Evolutionary conservation across 2,113 vertebrate species (phyloP), one percentile per base, ranked within the genome.

Genomic region (Lycaon pictus): DNA sequence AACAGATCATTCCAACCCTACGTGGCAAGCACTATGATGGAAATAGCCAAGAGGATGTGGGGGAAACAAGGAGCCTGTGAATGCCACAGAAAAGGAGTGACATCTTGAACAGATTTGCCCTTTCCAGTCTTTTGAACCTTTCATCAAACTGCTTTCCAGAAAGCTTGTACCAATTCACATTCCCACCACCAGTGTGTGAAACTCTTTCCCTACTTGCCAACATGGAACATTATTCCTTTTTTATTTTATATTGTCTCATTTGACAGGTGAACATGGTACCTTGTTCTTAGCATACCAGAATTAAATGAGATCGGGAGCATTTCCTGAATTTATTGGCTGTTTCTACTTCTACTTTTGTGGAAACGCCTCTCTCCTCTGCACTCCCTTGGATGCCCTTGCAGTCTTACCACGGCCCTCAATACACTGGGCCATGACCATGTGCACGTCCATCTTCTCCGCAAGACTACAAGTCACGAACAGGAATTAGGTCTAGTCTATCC

Each of bases 321-420:
- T 82, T 81, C 74, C 65, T 17, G 25, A 9, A 85, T 60, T 62
- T 56, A n/a, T 1, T 19, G 15, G 79, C 35, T 48, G 23, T 60
- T 91, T 91, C 80, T 43, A 19, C 15, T 37, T 51, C 48, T 55
- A 23, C 58, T 71, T 92, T 27, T 11, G 29, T 51, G 32, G 37
- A 60, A 93, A 51, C 7, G 17, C 51, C 12, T 51, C 56, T 90
- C 19, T 51, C 51, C 4, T 60, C 58, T 69, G n/a, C n/a, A 55
- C 9, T 71, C 25, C 16, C 48, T 35, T 0, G 1, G 20, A 8
- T 1, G 37, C 20, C 4, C 1, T 2, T 0, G 29, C 35, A n/a
- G 11, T 80, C 27, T 63, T 12, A 32, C 37, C 35, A 32, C 5
- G 51, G 48, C 3, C 11, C 48, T 62, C 32, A 13, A 10, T 43